Percentiles rank a stretch among this genome's conserved stretches.
These are phyloP conservation scores for Ursus arctos DNA, from an alignment of 2,113 vertebrate species.

Conservation along the genomic window DNA sequence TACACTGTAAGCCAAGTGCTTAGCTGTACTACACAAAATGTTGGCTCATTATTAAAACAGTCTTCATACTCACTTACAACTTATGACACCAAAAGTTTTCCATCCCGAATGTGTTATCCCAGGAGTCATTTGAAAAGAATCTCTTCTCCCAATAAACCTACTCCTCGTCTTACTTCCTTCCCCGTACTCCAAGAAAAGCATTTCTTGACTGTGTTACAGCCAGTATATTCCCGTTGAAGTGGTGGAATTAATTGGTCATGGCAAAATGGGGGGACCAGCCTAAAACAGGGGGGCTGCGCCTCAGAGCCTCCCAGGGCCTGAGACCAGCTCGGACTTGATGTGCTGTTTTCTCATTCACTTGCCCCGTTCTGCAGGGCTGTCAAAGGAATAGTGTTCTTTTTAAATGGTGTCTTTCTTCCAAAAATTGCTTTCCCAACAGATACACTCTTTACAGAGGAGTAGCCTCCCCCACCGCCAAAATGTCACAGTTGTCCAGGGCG, in stretches of 20 bases:
- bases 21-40: not conserved
- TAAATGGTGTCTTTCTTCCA: constrained; percentile 82
- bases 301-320: not conserved
- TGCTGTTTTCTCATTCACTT: constrained; percentile 15
- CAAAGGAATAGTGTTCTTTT: constrained; percentile 79
- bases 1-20: not conserved
- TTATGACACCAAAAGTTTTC: not conserved
- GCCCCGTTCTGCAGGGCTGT: constrained; percentile 13
- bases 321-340: not conserved
- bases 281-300: not conserved
- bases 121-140: constrained; percentile 8
- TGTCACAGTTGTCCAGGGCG: constrained; percentile 64
- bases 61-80: not conserved
- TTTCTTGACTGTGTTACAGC: not conserved
- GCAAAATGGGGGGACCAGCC: not conserved
- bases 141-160: not conserved
- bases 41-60: not conserved
- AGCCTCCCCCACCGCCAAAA: constrained; percentile 78
- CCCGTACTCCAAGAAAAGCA: not conserved
- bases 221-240: not conserved
- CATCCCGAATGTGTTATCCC: not conserved
- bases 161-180: not conserved
- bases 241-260: not conserved
- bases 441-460: constrained; percentile 75
- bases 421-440: constrained; percentile 72